phyloP scores from a whole-genome alignment of 2,888 invertebrate species.

The Cerceris ruficornis region DNA sequence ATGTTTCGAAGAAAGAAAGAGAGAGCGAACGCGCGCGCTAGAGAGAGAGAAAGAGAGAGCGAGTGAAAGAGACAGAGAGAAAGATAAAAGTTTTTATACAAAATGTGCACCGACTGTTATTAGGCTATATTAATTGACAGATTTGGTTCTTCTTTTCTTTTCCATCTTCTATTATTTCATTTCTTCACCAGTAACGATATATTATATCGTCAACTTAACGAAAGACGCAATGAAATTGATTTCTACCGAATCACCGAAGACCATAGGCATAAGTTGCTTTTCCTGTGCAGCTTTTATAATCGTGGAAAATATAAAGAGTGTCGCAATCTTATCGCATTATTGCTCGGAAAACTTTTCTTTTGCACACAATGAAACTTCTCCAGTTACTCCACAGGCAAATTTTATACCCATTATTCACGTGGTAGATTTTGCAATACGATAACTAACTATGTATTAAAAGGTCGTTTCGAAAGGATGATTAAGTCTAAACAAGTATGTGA shows the following conservation, averaged over 20 bases:
- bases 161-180: slow-evolving; percentile 9
- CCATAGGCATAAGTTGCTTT: slow-evolving; percentile 33
- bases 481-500: slow-evolving; percentile 52
- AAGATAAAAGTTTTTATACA: slow-evolving; percentile 50
- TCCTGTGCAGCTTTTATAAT: slow-evolving; percentile 50
- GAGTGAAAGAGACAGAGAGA: slow-evolving; percentile 6
- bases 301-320: slow-evolving; percentile 25
- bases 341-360: slow-evolving; percentile 52
- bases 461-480: slow-evolving; percentile 51
- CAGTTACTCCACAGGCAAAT: slow-evolving; percentile 57
- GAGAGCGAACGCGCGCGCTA: background rate
- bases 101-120: slow-evolving; percentile 48
- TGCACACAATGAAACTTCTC: slow-evolving; percentile 40
- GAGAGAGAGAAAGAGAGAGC: slow-evolving; percentile 3
- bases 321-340: slow-evolving; percentile 34
- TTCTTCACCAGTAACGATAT: slow-evolving; percentile 19
- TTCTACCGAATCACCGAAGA: slow-evolving; percentile 12
- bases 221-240: slow-evolving; percentile 15
- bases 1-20: slow-evolving; percentile 43
- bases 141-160: slow-evolving; percentile 2
- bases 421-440: slow-evolving; percentile 69
- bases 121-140: slow-evolving; percentile 28
- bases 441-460: slow-evolving; percentile 51
- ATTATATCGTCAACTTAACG: background rate
- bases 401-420: slow-evolving; percentile 63